Conservation (phyloP, 2,888 invertebrate species). For the Listrodromus nycthemerus region DNA sequence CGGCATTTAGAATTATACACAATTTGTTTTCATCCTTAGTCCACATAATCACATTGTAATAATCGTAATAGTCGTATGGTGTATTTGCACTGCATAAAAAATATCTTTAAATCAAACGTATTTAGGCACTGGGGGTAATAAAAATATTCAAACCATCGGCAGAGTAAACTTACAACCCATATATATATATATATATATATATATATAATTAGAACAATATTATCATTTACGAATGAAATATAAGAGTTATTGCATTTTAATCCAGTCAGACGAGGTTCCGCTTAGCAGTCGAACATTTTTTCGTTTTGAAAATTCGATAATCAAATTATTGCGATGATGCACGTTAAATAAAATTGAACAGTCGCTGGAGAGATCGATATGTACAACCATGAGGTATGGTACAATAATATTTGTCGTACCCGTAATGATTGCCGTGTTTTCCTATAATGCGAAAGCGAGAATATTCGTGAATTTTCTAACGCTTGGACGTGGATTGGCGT, state of each 20-base stretch:
- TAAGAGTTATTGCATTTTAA: conserved; percentile 26
- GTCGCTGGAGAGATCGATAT: conserved; percentile 50
- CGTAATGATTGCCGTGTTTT: conserved; percentile 43
- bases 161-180: conserved; percentile 49
- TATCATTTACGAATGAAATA: conserved; percentile 19
- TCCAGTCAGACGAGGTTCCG: background rate
- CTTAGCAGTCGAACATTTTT: background rate
- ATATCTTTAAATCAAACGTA: conserved; percentile 58
- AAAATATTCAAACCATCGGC: conserved; percentile 59
- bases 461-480: conserved; percentile 17
- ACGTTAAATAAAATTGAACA: conserved; percentile 30
- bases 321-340: conserved; percentile 36
- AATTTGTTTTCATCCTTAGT: conserved; percentile 15
- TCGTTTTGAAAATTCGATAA: conserved; percentile 5
- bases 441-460: conserved; percentile 13
- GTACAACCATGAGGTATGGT: conserved; percentile 54
- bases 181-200: conserved; percentile 6
- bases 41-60: conserved; percentile 53
- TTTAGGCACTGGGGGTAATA: conserved; percentile 62
- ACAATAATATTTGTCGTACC: conserved; percentile 40
- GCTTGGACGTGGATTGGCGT: conserved; percentile 18
- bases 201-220: conserved; percentile 32
- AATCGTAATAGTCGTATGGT: conserved; percentile 15
- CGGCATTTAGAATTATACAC: conserved; percentile 45
- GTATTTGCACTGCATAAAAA: conserved; percentile 57